Evolutionary conservation across 2,888 invertebrate genomes (phyloP), one percentile per base, ranked within the genome.

Genomic region (Eupithecia pulchellata): DNA sequence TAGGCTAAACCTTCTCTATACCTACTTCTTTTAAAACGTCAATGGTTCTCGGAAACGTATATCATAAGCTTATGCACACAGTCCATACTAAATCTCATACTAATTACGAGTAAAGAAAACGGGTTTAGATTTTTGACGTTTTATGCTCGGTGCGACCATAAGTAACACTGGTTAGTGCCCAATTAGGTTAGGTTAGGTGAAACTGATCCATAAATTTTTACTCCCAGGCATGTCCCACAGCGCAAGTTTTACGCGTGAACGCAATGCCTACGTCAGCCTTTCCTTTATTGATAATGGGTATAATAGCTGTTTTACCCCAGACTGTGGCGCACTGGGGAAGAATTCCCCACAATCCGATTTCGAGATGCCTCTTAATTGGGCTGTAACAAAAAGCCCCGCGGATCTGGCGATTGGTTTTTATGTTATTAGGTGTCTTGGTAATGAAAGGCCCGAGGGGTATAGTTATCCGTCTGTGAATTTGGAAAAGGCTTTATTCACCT

Each of bases 331-430:
- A n/a, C 62, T 62, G 69, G 68, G 69, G 62, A 69, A 69, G 72
- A 75, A 71, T 68, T 42, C 52, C 30, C 34, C 34, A 42, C 58
- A 71, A 66, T 65, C 67, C 58, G 67, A 70, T 68, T 68, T 52
- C 8, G 64, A 72, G 63, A 64, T 61, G 72, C 63, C 58, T 66
- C 69, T 68, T 75, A 75, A 77, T 77, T 77, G 73, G 68, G 69
- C 73, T 70, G 68, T 72, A 72, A 67, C 57, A 66, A 72, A 68
- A 65, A 58, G 69, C 69, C 52, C 62, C 65, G 57, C 27, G 66
- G 52, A 66, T 69, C 66, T 64, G 30, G 66, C 52, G 69, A 69
- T 72, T 69, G 69, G 60, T 66, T 69, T 72, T 72, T 69, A 72
- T 66, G 72, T 52, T 72, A 63, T 72, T 68, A 72, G 66, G 72